These are phyloP conservation scores for Gadus macrocephalus DNA, from an alignment of 2,113 vertebrate genomes.

Conservation along the genomic window DNA sequence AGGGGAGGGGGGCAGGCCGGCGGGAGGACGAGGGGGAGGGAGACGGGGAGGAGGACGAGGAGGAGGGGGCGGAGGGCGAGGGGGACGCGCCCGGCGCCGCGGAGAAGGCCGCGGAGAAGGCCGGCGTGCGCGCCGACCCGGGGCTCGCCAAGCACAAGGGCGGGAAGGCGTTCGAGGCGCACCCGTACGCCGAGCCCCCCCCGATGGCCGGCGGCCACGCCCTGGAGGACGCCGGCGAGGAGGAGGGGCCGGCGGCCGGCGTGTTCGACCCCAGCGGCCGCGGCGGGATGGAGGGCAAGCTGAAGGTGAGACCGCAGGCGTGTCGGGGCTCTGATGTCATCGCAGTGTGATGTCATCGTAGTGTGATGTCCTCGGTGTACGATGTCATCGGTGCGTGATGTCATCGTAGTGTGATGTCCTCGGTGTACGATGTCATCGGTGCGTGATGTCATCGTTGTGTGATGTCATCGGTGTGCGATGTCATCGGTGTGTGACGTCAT, in stretches of 20 bases:
- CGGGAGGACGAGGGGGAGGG: constrained; percentile 59
- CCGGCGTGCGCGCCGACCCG: constrained; percentile 70
- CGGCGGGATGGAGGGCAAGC: constrained; percentile 69
- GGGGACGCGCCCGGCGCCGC: constrained; percentile 66
- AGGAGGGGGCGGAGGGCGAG: constrained; percentile 51
- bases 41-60: constrained; percentile 71
- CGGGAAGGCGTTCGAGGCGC: constrained; percentile 79
- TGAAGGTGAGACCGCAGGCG: constrained; percentile 77
- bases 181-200: constrained; percentile 80
- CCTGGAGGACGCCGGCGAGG: constrained; percentile 67
- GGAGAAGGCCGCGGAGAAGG: constrained; percentile 50
- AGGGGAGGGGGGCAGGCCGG: constrained; percentile 50
- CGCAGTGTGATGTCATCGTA: neutral
- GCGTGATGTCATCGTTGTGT: too few relatives aligned
- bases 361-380: neutral
- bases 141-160: constrained; percentile 70
- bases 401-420: neutral
- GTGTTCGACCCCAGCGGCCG: constrained; percentile 84
- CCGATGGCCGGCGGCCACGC: constrained; percentile 71
- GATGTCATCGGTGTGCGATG: neutral
- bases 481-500: neutral
- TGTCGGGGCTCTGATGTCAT: neutral
- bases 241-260: constrained; percentile 70
- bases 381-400: neutral
- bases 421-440: too few relatives aligned